Base-by-base conservation (phyloP, 2,113 vertebrate species). In the Actenoides lindsayi region DNA sequence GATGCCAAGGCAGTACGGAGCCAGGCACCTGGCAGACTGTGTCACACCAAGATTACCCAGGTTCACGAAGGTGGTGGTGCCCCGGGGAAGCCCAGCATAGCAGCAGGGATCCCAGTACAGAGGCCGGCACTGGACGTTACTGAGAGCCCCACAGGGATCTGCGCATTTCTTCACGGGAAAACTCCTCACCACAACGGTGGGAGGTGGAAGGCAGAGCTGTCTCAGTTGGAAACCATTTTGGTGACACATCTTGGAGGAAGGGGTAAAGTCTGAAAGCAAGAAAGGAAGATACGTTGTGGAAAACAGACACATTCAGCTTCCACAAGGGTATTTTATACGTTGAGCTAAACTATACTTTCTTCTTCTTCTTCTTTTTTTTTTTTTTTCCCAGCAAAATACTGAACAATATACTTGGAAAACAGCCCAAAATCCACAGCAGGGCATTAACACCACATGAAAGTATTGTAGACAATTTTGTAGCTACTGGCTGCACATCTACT, bases 1-100 rank as follows among this genome's bases (percentile, higher is more conserved):
- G 14, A 25, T 25, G 10, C 5, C 33, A 0, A 80, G 54, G 53
- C 80, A 75, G 37, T 68, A 75, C 0, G 80, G 89, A 5, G 41
- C 42, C 16, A 23, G 2, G 0, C 51, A 11, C 0, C 39, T 3
- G 2, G 23, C 6, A 16, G 17, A 2, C 48, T n/a, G 82, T 1
- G 57, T 42, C 37, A 7, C 2, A 0, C n/a, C 33, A 2, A 67
- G 42, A 4, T 27, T 42, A 2, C 51, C 17, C 71, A 85, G 71
- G 42, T 31, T 84, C 13, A 96, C 16, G 1, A 24, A 77, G 10
- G 82, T 87, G 74, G 81, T 87, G 74, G 65, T 71, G 46, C 73
- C 83, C 57, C 5, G 86, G 35, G 67, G 68, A 68, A 92, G 16
- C 37, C 41, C 21, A 11, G 21, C 2, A 1, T 13, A 86, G 71